Evolutionary conservation across 2,888 invertebrate species (phyloP).

Genomic region (Conistra vaccinii): DNA sequence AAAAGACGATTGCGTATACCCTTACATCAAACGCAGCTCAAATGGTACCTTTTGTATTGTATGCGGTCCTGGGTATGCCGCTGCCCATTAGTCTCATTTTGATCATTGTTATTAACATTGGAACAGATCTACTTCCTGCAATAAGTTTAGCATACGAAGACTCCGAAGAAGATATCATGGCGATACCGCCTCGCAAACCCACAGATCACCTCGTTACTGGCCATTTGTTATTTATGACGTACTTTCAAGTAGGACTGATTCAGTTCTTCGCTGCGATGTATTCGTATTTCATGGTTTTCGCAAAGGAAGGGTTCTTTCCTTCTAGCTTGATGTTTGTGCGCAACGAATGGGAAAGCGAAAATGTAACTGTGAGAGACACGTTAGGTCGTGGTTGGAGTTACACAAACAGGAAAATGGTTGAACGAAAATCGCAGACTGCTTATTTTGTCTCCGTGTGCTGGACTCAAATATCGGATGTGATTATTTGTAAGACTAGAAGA

Average conservation of each 20-base stretch:
- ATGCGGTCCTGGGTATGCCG: constrained; percentile 94
- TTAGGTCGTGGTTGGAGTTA: constrained; percentile 95
- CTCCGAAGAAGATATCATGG: constrained; percentile 94
- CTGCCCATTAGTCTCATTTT: constrained; percentile 91
- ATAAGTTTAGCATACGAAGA: constrained; percentile 95
- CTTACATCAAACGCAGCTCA: constrained; percentile 96
- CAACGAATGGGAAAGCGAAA: constrained; percentile 92
- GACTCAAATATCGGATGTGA: constrained; percentile 95
- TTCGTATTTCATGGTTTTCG: constrained; percentile 95
- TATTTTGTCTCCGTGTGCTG: constrained; percentile 95
- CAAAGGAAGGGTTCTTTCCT: constrained; percentile 94
- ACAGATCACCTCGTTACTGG: constrained; percentile 90
- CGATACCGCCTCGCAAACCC: constrained; percentile 89
- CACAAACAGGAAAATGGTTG: constrained; percentile 92
- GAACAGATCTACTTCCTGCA: constrained; percentile 95
- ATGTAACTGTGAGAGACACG: constrained; percentile 92
- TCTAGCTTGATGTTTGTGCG: constrained; percentile 92
- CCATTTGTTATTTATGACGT: constrained; percentile 94
- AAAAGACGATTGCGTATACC: constrained; percentile 96
- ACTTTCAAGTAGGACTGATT: constrained; percentile 96
- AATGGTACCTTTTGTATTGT: constrained; percentile 95
- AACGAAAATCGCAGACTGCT: constrained; percentile 94
- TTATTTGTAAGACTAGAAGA: constrained; percentile 95
- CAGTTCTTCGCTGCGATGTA: constrained; percentile 96
- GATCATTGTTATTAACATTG: constrained; percentile 94